Conservation (phyloP, 1,140 invertebrate species). For the Mylabris phalerata region DNA sequence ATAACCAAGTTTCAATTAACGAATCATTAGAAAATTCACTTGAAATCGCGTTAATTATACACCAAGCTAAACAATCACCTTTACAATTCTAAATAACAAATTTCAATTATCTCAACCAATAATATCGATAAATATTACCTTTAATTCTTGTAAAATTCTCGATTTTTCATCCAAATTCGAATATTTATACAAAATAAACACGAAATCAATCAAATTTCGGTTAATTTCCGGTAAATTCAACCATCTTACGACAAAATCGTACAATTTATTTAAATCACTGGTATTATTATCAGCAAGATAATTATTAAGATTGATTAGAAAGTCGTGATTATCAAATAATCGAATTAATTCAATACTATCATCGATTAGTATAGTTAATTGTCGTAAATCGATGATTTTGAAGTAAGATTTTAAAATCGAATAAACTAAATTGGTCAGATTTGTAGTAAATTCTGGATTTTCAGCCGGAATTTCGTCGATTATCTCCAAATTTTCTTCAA, state of each 20-base stretch:
- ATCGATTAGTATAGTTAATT: conserved; percentile 37
- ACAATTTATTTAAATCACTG: conserved; percentile 37
- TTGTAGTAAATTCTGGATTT: conserved; percentile 17
- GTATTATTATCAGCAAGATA: conserved; percentile 36
- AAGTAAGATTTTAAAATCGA: conserved; percentile 48
- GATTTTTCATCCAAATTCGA: conserved; percentile 44
- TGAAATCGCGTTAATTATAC: conserved; percentile 44
- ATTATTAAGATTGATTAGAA: conserved; percentile 38
- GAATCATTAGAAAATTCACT: conserved; percentile 45
- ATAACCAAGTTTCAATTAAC: conserved; percentile 48
- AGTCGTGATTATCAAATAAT: conserved; percentile 42
- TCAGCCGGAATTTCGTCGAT: too few relatives aligned
- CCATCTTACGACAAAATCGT: conserved; percentile 46
- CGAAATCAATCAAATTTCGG: conserved; percentile 50
- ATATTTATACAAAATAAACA: conserved; percentile 52
- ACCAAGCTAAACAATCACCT: conserved; percentile 36
- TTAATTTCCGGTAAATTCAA: conserved; percentile 40
- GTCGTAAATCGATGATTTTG: conserved; percentile 40
- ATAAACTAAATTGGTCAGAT: conserved; percentile 46
- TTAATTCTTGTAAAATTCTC: conserved; percentile 46
- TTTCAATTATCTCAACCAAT: neutral
- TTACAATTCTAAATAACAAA: conserved; percentile 13
- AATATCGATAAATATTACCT: conserved; percentile 38
- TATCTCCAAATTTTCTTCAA: too few relatives aligned
- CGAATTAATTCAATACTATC: conserved; percentile 41